These are phyloP conservation scores for Pipa parva DNA, from an alignment of 2,113 vertebrate species.

Conservation along the genomic window DNA sequence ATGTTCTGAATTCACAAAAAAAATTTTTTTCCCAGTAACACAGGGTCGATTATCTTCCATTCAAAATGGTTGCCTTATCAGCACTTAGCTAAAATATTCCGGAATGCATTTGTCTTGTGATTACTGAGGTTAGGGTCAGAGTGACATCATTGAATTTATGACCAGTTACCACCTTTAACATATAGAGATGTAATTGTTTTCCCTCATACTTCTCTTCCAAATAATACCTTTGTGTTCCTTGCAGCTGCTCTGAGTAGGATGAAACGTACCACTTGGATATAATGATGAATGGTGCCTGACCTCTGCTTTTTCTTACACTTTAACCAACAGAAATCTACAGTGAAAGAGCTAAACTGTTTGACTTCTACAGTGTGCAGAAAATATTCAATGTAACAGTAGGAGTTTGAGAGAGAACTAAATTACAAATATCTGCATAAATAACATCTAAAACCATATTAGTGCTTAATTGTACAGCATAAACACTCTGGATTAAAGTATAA, in stretches of 20 bases:
- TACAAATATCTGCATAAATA: too few relatives aligned
- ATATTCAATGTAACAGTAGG: too few relatives aligned
- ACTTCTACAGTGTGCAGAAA: constrained; percentile 52
- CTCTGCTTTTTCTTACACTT: constrained; percentile 71
- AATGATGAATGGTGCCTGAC: constrained; percentile 98
- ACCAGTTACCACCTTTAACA: constrained; percentile 85
- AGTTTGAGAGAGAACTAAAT: too few relatives aligned
- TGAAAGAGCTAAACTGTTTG: constrained; percentile 65
- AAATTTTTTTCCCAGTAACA: constrained; percentile 80
- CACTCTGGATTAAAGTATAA: too few relatives aligned
- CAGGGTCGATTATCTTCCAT: constrained; percentile 83
- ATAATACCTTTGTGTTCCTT: constrained; percentile 81
- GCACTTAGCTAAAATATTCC: constrained; percentile 71
- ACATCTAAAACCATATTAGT: too few relatives aligned
- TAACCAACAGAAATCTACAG: constrained; percentile 77
- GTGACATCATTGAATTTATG: constrained; percentile 90
- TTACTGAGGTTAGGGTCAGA: constrained; percentile 72
- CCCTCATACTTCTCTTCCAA: constrained; percentile 67
- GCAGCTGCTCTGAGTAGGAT: constrained; percentile 85
- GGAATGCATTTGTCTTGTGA: constrained; percentile 89
- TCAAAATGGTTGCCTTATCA: constrained; percentile 83
- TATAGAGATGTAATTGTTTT: constrained; percentile 82
- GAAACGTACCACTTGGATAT: constrained; percentile 92
- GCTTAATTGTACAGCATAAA: too few relatives aligned
- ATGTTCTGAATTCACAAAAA: constrained; percentile 80